phyloP scores from a whole-genome alignment of 53 echinoderm and acorn worm species.

The Stichopus horrens region DNA sequence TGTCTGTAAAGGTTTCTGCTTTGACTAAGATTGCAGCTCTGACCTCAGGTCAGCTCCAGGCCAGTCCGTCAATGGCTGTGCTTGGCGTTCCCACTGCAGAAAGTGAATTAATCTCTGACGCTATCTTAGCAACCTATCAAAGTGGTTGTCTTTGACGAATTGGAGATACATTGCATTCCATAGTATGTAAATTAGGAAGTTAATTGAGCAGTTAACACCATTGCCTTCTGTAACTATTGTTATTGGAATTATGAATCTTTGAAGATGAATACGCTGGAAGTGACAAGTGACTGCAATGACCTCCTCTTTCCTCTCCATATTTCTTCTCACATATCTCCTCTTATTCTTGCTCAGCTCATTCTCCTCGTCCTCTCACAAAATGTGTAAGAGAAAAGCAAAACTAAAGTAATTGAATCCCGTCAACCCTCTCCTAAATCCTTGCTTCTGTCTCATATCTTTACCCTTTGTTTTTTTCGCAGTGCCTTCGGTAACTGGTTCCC shows the following conservation, averaged over 20 bases:
- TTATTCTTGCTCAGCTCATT: too few species aligned
- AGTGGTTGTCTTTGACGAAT: constrained; percentile 36
- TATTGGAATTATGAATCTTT: too few species aligned
- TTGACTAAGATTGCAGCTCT: constrained; percentile 7
- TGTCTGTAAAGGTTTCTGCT: background rate
- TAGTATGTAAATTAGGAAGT: too few species aligned
- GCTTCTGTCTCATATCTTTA: background rate
- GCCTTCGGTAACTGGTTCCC: constrained; percentile 99
- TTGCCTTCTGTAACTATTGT: too few species aligned
- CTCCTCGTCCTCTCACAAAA: too few species aligned
- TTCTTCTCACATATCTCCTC: background rate
- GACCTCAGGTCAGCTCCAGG: constrained; percentile 46
- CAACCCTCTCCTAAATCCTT: background rate
- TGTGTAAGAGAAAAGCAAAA: background rate
- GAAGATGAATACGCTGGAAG: background rate
- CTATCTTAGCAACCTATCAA: constrained; percentile 18
- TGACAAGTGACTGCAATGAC: background rate
- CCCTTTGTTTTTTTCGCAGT: constrained; percentile 47
- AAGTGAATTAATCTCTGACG: background rate
- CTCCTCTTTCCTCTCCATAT: background rate
- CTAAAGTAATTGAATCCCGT: background rate
- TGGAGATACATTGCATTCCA: constrained; percentile 6
- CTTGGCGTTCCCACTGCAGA: constrained; percentile 47
- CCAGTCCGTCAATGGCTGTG: constrained; percentile 22
- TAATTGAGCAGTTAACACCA: too few species aligned